Evolutionary conservation across 2,113 vertebrate genomes (phyloP), one percentile per base, ranked within the genome.

Genomic region (Poeciliopsis occidentalis): DNA sequence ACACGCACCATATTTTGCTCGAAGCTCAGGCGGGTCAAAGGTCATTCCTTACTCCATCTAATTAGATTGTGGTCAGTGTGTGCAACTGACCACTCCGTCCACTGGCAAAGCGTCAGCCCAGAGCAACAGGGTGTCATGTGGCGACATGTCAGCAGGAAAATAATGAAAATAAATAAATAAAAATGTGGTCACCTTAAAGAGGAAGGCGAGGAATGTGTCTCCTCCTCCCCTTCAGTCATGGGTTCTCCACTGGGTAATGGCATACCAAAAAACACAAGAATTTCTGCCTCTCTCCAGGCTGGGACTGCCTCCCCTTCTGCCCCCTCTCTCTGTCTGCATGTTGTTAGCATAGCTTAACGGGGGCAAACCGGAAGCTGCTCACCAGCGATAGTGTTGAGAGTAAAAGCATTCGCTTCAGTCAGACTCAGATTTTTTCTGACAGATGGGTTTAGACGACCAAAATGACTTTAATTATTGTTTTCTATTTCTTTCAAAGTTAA

Each of bases 201-300:
- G 87, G 89, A 92, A 89, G 76, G 79, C 70, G 0, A 88, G 88
- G 85, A 88, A 91, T 88, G 88, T 74, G 80, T 86, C 82, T 85
- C 79, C 73, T 87, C 71, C 71, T 82, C 78, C 80, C 63, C 71
- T 80, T 78, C 86, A 89, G 89, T 90, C 90, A 92, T 89, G 91
- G 90, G 87, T 91, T 93, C 90, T 89, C 86, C 76, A 8, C 87
- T 84, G 88, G 86, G 86, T 91, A 84, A 89, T 90, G 73, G 69
- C 92, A 88, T 93, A 89, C 90, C 89, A 91, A 91, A 91, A 83
- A 81, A 86, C 90, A 90, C 85, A 88, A 88, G 89, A 91, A 91
- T 88, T 78, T 81, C 82, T 78, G 81, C 82, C 80, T 78, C 81
- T 78, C 90, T 85, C 83, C 78, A 80, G 69, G 54, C 80, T 73